These are phyloP conservation scores for Distichodus sexfasciatus DNA, from an alignment of 2,797 vertebrate species.

Conservation along the genomic window DNA sequence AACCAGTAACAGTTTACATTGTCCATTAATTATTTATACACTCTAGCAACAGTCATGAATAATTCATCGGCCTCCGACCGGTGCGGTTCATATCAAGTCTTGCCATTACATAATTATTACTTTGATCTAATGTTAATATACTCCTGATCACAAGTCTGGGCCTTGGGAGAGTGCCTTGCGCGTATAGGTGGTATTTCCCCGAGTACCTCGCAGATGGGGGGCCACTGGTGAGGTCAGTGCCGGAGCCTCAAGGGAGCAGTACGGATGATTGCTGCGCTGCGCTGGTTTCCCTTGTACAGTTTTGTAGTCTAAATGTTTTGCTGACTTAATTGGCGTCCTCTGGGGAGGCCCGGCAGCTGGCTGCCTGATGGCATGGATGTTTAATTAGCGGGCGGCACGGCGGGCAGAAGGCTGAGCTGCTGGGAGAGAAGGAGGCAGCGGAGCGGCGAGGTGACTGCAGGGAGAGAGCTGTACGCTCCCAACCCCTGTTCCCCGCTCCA, in stretches of 20 bases:
- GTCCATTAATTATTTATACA: constrained; percentile 33
- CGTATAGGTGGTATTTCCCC: constrained; percentile 64
- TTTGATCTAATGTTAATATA: constrained; percentile 77
- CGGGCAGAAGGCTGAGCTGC: constrained; percentile 67
- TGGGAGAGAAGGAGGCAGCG: constrained; percentile 61
- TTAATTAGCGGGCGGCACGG: constrained; percentile 74
- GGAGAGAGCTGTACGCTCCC: constrained; percentile 10
- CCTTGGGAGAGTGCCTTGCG: constrained; percentile 59
- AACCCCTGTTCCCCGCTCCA: background rate
- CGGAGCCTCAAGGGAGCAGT: constrained; percentile 68
- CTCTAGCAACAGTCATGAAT: constrained; percentile 13
- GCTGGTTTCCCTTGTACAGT: constrained; percentile 77
- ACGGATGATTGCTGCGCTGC: constrained; percentile 64
- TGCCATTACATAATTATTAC: constrained; percentile 73
- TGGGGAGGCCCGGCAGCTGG: constrained; percentile 77
- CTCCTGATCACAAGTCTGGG: constrained; percentile 70
- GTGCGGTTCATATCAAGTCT: constrained; percentile 47
- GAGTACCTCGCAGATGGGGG: constrained; percentile 70
- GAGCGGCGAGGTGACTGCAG: constrained; percentile 48
- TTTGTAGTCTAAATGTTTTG: constrained; percentile 86
- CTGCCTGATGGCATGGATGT: constrained; percentile 76
- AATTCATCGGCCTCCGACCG: constrained; percentile 33
- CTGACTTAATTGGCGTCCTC: constrained; percentile 85
- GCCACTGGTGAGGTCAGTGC: constrained; percentile 58
- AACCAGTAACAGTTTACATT: constrained; percentile 14